Evolutionary conservation across 2,113 vertebrate species (phyloP), one percentile per base, ranked within the genome.

Genomic region (Otocyon megalotis): DNA sequence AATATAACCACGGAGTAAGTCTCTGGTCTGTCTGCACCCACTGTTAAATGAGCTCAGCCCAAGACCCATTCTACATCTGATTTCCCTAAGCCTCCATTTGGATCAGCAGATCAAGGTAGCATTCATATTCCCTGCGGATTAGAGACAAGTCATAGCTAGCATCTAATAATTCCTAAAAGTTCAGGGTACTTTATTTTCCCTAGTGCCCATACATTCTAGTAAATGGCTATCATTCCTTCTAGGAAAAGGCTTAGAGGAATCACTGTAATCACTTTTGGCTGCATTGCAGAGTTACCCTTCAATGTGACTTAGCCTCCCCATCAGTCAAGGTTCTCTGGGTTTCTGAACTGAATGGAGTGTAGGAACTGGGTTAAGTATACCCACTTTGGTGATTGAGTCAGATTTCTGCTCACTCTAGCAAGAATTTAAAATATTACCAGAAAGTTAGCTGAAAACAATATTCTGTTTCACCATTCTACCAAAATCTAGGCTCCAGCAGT

Each of bases 361-460:
- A 80, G 62, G 62, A 91, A 71, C 53, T 37, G 62, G 17, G 53
- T 87, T 87, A 81, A 71, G 13, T 71, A 37, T 72, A 92, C n/a
- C 54, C 43, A 43, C 26, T 80, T 62, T 43, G 43, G 26, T 15
- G 43, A 50, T n/a, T 43, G 17, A 60, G 62, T 69, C 56, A 67
- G 35, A 26, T 56, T 91, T 82, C 43, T 56, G 32, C 48, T 76
- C 58, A 81, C 17, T 94, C 26, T 94, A 58, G 7, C 24, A 90
- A 80, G 26, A 88, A 62, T 60, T 83, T 72, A 30, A 81, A 96
- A 54, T 97, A 50, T 28, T 76, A 28, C 26, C 62, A 76, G 37
- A 43, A 74, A 72, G 14, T 65, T 30, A 26, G 10, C 37, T 67
- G 28, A 79, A 91, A 87, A 65, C 32, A 93, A 71, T 76, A 83